Conservation (phyloP, 2,888 invertebrate species). For the Spodoptera littoralis region DNA sequence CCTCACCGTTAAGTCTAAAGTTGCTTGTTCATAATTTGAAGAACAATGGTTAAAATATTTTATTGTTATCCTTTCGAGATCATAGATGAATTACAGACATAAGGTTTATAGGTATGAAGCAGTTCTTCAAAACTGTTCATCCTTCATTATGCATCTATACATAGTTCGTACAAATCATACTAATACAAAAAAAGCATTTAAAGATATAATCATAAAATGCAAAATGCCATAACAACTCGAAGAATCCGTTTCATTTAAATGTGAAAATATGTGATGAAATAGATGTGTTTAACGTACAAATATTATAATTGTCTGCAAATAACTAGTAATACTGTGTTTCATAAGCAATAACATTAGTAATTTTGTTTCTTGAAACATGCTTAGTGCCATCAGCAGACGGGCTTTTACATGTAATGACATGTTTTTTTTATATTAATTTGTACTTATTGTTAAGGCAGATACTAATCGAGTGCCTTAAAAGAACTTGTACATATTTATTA, state of each 20-base stretch:
- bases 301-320: slow-evolving; percentile 79
- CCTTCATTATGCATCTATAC: slow-evolving; percentile 40
- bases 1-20: slow-evolving; percentile 25
- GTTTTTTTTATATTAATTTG: slow-evolving; percentile 80
- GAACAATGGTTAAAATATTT: slow-evolving; percentile 25
- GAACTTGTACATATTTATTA: slow-evolving; percentile 85
- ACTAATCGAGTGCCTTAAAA: slow-evolving; percentile 84
- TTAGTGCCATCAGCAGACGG: slow-evolving; percentile 85
- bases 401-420: slow-evolving; percentile 72
- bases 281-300: slow-evolving; percentile 83
- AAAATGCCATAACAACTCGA: slow-evolving; percentile 58
- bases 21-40: slow-evolving; percentile 24
- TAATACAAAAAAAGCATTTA: slow-evolving; percentile 62
- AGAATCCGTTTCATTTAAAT: slow-evolving; percentile 56
- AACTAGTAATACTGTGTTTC: slow-evolving; percentile 81
- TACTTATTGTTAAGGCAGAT: slow-evolving; percentile 85
- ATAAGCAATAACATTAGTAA: slow-evolving; percentile 67
- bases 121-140: slow-evolving; percentile 27
- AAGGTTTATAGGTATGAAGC: slow-evolving; percentile 8
- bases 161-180: slow-evolving; percentile 57
- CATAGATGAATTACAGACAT: slow-evolving; percentile 22
- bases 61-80: slow-evolving; percentile 38
- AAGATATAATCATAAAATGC: slow-evolving; percentile 60
- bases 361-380: slow-evolving; percentile 80
- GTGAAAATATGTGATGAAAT: slow-evolving; percentile 74